phyloP scores from a whole-genome alignment of 2,797 vertebrate species.

The Oryzias dopingdopingensis region DNA sequence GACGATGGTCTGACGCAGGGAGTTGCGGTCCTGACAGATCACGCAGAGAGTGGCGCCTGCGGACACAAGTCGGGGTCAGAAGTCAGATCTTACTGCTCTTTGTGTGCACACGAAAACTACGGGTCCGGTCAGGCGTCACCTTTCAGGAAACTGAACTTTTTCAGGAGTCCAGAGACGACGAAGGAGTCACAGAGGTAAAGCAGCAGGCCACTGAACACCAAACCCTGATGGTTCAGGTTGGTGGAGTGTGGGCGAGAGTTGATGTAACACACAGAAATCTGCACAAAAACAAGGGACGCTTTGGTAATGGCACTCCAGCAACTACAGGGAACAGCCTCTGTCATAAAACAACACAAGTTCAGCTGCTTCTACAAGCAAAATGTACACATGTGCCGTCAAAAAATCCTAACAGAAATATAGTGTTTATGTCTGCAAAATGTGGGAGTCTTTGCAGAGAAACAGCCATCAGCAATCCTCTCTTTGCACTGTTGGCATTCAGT shows the following conservation, averaged over 20 bases:
- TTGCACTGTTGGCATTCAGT: constrained; percentile 27
- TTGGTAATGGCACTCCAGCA: background rate
- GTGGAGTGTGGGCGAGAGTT: constrained; percentile 98
- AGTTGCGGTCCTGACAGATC: constrained; percentile 96
- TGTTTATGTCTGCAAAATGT: constrained; percentile 15
- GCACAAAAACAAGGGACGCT: constrained; percentile 19
- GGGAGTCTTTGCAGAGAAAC: background rate
- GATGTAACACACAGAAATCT: constrained; percentile 93
- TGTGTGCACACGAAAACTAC: background rate
- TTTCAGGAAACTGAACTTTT: constrained; percentile 95
- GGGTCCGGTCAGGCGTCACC: constrained; percentile 65
- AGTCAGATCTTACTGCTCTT: background rate
- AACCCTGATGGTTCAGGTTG: constrained; percentile 86
- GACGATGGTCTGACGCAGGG: constrained; percentile 93
- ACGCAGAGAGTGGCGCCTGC: constrained; percentile 96
- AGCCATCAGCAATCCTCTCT: constrained; percentile 2
- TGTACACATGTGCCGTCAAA: background rate
- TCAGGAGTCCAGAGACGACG: constrained; percentile 91
- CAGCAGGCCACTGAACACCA: constrained; percentile 93
- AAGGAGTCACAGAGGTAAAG: constrained; percentile 98
- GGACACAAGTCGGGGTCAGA: constrained; percentile 2
- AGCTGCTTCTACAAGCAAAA: background rate
- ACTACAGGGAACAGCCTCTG: background rate
- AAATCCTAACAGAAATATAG: constrained; percentile 4
- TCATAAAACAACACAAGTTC: background rate